Percentiles rank a stretch among this genome's conserved stretches.
Evolutionary conservation across 2,113 vertebrate species (phyloP).

Genomic region (Eurystomus gularis): DNA sequence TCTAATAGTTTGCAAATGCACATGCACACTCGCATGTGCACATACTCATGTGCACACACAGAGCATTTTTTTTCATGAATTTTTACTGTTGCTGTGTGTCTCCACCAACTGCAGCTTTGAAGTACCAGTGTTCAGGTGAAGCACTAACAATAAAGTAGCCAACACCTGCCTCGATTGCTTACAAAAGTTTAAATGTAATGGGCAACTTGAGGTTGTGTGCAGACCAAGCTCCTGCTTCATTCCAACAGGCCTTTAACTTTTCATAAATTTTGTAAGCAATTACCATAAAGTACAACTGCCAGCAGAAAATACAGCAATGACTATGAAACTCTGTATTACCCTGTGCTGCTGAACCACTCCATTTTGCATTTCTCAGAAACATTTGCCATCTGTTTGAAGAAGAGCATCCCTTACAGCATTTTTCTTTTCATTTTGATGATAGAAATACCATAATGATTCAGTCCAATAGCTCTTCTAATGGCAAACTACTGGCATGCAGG

Average conservation of each 20-base stretch:
- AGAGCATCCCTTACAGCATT: neutral
- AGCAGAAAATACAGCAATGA: neutral
- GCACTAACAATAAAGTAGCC: rapidly evolving
- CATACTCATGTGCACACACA: rapidly evolving
- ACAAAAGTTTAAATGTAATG: neutral
- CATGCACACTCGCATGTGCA: rapidly evolving
- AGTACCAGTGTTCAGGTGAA: rapidly evolving
- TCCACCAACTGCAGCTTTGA: neutral
- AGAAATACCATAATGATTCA: neutral
- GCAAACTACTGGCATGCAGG: neutral
- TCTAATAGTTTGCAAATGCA: rapidly evolving
- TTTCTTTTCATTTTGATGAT: neutral
- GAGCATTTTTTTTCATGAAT: neutral
- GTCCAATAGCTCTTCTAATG: neutral
- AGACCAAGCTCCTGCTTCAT: neutral
- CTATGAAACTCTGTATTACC: neutral
- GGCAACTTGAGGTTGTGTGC: neutral
- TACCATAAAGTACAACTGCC: neutral
- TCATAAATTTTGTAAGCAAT: neutral
- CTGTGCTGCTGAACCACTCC: neutral
- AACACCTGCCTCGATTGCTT: neutral
- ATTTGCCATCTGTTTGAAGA: neutral
- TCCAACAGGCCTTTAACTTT: neutral
- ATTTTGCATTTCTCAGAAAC: neutral
- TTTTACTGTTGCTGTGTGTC: neutral